Conservation (phyloP, 2,888 invertebrate genomes). For the Tetanocera ferruginea region DNA sequence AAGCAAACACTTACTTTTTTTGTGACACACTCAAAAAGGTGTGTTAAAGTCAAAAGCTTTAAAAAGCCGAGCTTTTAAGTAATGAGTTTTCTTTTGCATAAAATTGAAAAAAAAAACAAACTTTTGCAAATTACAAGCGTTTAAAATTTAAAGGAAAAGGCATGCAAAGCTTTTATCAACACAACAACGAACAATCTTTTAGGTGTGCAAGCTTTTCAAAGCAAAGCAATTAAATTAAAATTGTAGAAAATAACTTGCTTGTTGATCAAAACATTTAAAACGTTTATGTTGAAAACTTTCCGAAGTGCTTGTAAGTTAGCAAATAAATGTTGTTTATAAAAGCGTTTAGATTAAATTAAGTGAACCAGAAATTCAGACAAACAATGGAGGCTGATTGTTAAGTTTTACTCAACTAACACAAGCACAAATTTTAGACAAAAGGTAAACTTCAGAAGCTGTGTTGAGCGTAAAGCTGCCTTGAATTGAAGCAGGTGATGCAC, state of each 20-base stretch:
- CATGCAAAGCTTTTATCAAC: neutral
- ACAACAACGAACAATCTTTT: neutral
- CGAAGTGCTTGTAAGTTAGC: neutral
- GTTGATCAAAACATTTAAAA: neutral
- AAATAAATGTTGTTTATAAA: neutral
- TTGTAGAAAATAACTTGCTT: neutral
- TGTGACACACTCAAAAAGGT: neutral
- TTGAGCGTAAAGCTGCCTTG: slow-evolving; percentile 61
- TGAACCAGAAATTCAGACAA: slow-evolving; percentile 45
- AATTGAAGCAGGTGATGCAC: slow-evolving; percentile 62
- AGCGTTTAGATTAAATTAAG: neutral
- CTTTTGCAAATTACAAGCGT: too few species aligned
- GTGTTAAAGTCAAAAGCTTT: too few species aligned
- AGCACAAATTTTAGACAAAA: slow-evolving; percentile 9
- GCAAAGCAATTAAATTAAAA: neutral
- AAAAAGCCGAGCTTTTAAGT: neutral
- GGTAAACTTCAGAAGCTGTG: slow-evolving; percentile 41
- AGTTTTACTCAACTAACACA: slow-evolving; percentile 38
- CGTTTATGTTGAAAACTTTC: neutral
- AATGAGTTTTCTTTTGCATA: neutral
- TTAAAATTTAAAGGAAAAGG: neutral
- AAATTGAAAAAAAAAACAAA: too few species aligned
- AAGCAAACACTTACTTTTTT: neutral
- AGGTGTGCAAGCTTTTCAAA: neutral
- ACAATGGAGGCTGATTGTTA: slow-evolving; percentile 60